phyloP scores from a whole-genome alignment of 2,797 vertebrate genomes.

The Chanos chanos region DNA sequence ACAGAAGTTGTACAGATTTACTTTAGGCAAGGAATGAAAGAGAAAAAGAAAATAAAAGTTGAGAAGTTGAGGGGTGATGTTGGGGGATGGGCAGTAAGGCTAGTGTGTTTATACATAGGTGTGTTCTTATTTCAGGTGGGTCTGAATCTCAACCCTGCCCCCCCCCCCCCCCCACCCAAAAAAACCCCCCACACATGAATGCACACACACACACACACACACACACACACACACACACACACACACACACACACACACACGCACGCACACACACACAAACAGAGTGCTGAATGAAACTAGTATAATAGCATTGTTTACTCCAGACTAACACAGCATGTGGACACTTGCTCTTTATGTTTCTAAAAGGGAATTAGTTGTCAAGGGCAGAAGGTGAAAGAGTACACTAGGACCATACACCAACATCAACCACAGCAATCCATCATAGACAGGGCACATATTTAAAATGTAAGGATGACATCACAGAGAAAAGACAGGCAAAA shows the following conservation, averaged over 20 bases:
- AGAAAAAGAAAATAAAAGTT: too few relatives aligned
- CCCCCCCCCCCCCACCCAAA: background rate
- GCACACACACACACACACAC: slow-evolving; percentile 6
- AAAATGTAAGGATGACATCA: too few relatives aligned
- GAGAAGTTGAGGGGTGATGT: too few relatives aligned
- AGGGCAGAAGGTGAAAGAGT: background rate
- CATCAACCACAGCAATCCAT: background rate
- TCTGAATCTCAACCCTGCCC: slow-evolving; percentile 15
- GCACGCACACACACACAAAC: slow-evolving; percentile 10
- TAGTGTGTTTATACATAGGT: too few relatives aligned
- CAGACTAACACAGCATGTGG: slow-evolving; percentile 25
- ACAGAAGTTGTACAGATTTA: too few relatives aligned
- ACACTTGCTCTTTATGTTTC: slow-evolving; percentile 19
- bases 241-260: slow-evolving; percentile 9
- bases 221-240: slow-evolving; percentile 16
- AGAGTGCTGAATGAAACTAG: slow-evolving; percentile 25
- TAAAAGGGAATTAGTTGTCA: slow-evolving; percentile 14
- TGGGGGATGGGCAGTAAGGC: too few relatives aligned
- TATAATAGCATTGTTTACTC: slow-evolving; percentile 41
- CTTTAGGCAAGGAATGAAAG: too few relatives aligned
- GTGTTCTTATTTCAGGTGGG: slow-evolving; percentile 12
- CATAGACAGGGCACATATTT: too few relatives aligned
- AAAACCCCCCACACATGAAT: slow-evolving; percentile 17
- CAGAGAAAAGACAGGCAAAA: background rate
- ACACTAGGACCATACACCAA: background rate